phyloP scores from a whole-genome alignment of 2,113 vertebrate species.

The Bothrops jararaca region DNA sequence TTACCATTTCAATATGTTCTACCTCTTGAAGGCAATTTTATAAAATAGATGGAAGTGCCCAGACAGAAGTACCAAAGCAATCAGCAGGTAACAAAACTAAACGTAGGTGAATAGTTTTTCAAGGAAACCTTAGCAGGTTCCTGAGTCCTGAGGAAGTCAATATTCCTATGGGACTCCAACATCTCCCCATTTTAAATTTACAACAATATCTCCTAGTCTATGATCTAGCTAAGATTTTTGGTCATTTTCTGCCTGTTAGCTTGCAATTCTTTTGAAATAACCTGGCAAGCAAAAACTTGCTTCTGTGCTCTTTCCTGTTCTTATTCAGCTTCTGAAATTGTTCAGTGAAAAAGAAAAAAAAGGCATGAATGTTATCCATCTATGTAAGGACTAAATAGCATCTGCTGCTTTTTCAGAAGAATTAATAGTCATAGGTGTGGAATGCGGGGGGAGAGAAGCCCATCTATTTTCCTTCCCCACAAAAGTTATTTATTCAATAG shows the following conservation, averaged over 20 bases:
- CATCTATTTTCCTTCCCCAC: neutral
- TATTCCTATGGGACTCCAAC: neutral
- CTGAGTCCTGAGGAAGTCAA: neutral
- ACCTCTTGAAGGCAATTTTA: neutral
- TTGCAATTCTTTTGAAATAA: neutral
- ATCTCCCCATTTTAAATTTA: neutral
- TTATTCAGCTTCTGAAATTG: neutral
- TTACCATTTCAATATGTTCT: neutral
- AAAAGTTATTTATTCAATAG: neutral
- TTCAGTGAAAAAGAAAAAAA: neutral
- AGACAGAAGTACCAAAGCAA: neutral
- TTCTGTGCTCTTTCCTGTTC: neutral
- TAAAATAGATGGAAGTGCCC: neutral
- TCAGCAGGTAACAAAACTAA: constrained; percentile 11
- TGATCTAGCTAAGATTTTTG: neutral
- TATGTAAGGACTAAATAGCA: neutral
- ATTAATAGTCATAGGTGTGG: neutral
- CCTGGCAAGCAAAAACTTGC: neutral
- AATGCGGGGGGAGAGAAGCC: neutral
- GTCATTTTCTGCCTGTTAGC: neutral
- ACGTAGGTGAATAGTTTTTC: neutral
- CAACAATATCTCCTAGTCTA: neutral
- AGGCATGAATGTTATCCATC: neutral
- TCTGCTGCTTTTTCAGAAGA: neutral
- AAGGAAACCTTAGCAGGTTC: neutral